Percentiles rank a stretch among this genome's conserved stretches.
phyloP scores from a whole-genome alignment of 2,888 invertebrate genomes.

The Pedicia rivosa region DNA sequence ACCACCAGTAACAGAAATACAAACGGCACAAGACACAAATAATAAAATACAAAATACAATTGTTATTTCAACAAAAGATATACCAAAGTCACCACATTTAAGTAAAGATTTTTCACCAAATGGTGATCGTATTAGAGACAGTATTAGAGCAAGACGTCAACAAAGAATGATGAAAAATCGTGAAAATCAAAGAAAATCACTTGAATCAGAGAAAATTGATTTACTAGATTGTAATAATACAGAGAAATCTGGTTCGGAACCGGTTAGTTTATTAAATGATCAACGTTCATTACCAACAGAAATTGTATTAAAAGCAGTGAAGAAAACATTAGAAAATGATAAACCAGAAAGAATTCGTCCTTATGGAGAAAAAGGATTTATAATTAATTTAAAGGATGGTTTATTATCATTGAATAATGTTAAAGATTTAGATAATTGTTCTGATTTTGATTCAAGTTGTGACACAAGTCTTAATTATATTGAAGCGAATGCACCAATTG shows the following conservation, averaged over 20 bases:
- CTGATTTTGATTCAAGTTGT: conserved; percentile 30
- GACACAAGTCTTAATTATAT: conserved; percentile 30
- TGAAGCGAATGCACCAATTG: conserved; percentile 19
- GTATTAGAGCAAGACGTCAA: conserved; percentile 27
- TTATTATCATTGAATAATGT: conserved; percentile 26
- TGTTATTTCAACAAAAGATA: conserved; percentile 15
- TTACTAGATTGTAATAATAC: too few relatives aligned
- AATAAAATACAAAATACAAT: conserved; percentile 7
- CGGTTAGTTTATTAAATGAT: conserved; percentile 6
- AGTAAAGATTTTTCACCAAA: conserved; percentile 31
- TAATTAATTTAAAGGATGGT: conserved; percentile 26
- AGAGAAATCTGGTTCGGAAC: conserved; percentile 4
- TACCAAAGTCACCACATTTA: conserved; percentile 30
- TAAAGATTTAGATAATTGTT: conserved; percentile 28
- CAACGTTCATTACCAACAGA: conserved; percentile 14
- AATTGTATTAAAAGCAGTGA: conserved; percentile 21
- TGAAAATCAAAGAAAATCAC: conserved; percentile 11
- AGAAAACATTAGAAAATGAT: conserved; percentile 19
- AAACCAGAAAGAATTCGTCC: conserved; percentile 17
- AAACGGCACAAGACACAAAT: background rate
- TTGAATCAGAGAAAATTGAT: background rate
- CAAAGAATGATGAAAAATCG: conserved; percentile 16
- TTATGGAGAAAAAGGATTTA: conserved; percentile 28
- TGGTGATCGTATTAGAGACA: conserved; percentile 28
- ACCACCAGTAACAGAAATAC: background rate